Conservation (phyloP, 2,888 invertebrate genomes). For the Xylophagus ater region DNA sequence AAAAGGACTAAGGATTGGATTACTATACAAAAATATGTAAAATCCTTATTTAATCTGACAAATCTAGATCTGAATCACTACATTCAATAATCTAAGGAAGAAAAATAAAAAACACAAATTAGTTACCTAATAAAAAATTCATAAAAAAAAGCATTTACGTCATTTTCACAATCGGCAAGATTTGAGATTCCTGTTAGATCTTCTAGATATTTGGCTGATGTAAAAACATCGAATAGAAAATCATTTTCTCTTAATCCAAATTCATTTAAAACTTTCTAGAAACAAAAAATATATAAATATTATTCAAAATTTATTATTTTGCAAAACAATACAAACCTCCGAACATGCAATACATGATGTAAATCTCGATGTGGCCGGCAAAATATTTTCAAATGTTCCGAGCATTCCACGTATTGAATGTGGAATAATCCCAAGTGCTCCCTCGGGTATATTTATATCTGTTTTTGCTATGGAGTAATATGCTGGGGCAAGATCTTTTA, state of each 20-base stretch:
- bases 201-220: slow-evolving; percentile 71
- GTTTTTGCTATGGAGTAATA: slow-evolving; percentile 38
- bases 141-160: slow-evolving; percentile 39
- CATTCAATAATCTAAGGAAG: slow-evolving; percentile 33
- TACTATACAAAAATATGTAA: too few relatives aligned
- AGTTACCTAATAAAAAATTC: not conserved
- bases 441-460: slow-evolving; percentile 39
- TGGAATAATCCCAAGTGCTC: slow-evolving; percentile 72
- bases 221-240: slow-evolving; percentile 69
- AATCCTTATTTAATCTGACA: too few relatives aligned
- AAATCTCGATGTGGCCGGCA: slow-evolving; percentile 79
- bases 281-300: slow-evolving; percentile 9
- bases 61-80: slow-evolving; percentile 28
- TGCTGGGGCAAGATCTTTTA: slow-evolving; percentile 54
- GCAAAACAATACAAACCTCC: too few relatives aligned
- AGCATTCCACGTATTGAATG: slow-evolving; percentile 91
- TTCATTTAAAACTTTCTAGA: slow-evolving; percentile 39
- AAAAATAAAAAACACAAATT: slow-evolving; percentile 1
- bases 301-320: too few relatives aligned
- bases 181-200: slow-evolving; percentile 70
- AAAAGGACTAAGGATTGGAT: too few relatives aligned
- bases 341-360: slow-evolving; percentile 91
- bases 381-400: slow-evolving; percentile 65
- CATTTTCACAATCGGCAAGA: slow-evolving; percentile 48
- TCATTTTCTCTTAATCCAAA: slow-evolving; percentile 48